Evolutionary conservation across 2,888 invertebrate genomes (phyloP), one percentile per base, ranked within the genome.

Genomic region (Vesta saturnalis): DNA sequence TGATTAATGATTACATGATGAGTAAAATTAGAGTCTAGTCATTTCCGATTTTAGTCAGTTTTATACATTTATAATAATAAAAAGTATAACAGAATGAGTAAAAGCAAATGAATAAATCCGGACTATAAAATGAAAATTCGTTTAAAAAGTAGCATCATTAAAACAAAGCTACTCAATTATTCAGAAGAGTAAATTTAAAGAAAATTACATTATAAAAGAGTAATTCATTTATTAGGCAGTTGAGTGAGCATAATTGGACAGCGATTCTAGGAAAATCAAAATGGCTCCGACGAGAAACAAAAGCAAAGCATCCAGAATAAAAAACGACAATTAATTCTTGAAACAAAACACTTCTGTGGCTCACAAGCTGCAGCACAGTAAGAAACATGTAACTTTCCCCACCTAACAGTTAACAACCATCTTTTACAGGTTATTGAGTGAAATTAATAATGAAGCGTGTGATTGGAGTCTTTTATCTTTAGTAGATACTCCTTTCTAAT

Each of bases 321-420:
- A 81, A 80, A 80, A 78, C 78, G 79, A 81, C 80, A 82, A 82
- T 82, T 82, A 82, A 82, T 82, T 81, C 80, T 77, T 78, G 79
- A 82, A 82, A 81, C 80, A 81, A 81, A 82, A 80, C 81, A 78
- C 79, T 78, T 76, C 74, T 77, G 78, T 79, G 74, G 77, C 73
- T 70, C 70, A 35, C 66, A 58, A 54, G 54, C 66, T 62, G n/a
- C n/a, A n/a, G n/a, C n/a, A 67, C 58, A 70, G 57, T 69, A 52
- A 66, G 74, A 76, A 74, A 76, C 68, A 58, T 21, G 39, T 69
- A 64, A 74, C 73, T 79, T 78, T 74, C 75, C 74, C 47, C 47
- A 49, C 18, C 75, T 73, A 35, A 61, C 56, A 15, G 35, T 30
- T 16, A 18, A 49, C 19, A 18, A 15, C 15, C 19, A 18, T 49